Conservation (phyloP, 2,113 vertebrate species). For the Furnarius figulus region DNA sequence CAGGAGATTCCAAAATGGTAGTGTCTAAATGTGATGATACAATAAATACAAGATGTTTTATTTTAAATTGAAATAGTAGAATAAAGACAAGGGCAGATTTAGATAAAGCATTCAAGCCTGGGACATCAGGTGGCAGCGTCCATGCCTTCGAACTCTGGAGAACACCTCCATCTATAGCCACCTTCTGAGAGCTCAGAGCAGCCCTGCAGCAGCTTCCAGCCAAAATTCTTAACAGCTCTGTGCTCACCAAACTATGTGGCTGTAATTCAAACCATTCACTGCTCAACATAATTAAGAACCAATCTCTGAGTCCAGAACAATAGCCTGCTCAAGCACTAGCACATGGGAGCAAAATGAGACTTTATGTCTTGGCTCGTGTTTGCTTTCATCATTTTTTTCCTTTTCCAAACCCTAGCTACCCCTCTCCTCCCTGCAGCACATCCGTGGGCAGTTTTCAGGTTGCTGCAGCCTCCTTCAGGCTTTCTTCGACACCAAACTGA, state of each 20-base stretch:
- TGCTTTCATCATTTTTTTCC: neutral
- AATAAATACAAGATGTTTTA: conserved; percentile 63
- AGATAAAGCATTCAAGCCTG: neutral
- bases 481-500: neutral
- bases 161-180: conserved; percentile 39
- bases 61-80: conserved; percentile 59
- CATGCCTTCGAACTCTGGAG: neutral
- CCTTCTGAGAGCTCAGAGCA: conserved; percentile 24
- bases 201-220: conserved; percentile 50
- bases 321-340: conserved; percentile 49
- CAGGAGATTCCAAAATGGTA: conserved; percentile 74
- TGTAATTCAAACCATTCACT: conserved; percentile 54
- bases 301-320: conserved; percentile 59
- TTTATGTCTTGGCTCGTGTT: conserved; percentile 44
- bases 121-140: conserved; percentile 34
- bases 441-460: neutral
- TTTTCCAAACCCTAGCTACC: neutral
- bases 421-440: neutral
- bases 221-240: conserved; percentile 63
- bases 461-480: neutral
- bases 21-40: conserved; percentile 72
- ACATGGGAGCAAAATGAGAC: conserved; percentile 49
- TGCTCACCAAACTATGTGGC: conserved; percentile 54
- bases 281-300: conserved; percentile 57
- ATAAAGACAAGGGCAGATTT: conserved; percentile 42